A percentile compares a stretch with the other conserved stretches of the same genome.
phyloP scores from a whole-genome alignment of 2,113 vertebrate genomes.

The Lanius collurio region DNA sequence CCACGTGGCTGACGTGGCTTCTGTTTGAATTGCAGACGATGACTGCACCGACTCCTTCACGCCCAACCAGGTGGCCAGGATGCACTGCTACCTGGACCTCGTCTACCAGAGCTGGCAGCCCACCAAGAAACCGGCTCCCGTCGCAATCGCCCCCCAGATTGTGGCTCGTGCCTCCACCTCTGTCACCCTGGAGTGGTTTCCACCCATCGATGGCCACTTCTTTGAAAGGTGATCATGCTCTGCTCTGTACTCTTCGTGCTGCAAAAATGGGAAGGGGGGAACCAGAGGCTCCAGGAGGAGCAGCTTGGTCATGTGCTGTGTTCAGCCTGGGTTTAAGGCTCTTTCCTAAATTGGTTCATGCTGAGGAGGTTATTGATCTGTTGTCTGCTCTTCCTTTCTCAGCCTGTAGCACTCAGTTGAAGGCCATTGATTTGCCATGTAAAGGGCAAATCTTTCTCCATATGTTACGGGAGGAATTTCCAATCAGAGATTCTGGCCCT shows the following conservation, averaged over 20 bases:
- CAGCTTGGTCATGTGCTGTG: background rate
- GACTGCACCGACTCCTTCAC: slow-evolving; percentile 97
- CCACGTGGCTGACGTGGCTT: background rate
- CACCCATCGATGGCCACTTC: slow-evolving; percentile 90
- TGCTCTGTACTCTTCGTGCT: background rate
- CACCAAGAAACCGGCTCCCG: slow-evolving; percentile 81
- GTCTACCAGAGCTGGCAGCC: slow-evolving; percentile 95
- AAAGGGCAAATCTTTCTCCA: slow-evolving; percentile 52
- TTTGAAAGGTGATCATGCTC: slow-evolving; percentile 92
- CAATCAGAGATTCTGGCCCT: background rate
- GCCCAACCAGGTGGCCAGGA: slow-evolving; percentile 94
- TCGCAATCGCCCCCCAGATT: slow-evolving; percentile 89
- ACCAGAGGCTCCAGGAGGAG: fast-evolving
- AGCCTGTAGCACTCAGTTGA: slow-evolving; percentile 37
- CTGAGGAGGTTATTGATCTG: slow-evolving; percentile 50
- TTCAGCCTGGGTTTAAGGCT: slow-evolving; percentile 8
- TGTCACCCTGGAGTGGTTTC: slow-evolving; percentile 93
- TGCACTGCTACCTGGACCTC: slow-evolving; percentile 98
- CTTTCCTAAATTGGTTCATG: slow-evolving; percentile 3
- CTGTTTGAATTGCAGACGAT: slow-evolving; percentile 81
- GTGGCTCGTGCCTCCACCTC: slow-evolving; percentile 82
- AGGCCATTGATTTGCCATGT: slow-evolving; percentile 51
- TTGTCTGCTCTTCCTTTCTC: slow-evolving; percentile 55
- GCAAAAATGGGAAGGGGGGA: background rate
- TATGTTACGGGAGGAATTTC: slow-evolving; percentile 17